Evolutionary conservation across 2,888 invertebrate species (phyloP), one percentile per base, ranked within the genome.

Genomic region (Abrostola tripartita): DNA sequence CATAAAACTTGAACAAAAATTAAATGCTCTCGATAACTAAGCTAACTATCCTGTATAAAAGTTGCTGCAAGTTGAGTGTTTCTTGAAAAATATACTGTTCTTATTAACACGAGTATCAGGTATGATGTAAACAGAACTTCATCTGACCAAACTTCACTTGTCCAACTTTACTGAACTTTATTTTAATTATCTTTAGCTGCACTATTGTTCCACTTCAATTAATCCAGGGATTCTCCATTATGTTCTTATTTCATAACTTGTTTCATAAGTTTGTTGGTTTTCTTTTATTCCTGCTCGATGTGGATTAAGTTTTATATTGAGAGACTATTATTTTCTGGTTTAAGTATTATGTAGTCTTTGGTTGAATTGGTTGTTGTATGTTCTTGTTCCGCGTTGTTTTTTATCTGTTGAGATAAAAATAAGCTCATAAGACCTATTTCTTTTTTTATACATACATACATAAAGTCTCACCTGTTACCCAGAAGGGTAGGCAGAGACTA

Each of bases 131-230:
- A 68, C 61, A 53, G 24, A 37, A 40, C 68, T 51, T 71, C 37
- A 75, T 60, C 72, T 65, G 53, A 14, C 52, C 41, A 12, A 75
- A 76, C 66, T 68, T 24, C 24, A 24, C 24, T 51, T 5, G 42
- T 44, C 38, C n/a, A 71, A 78, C 76, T 72, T 67, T 14, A 14
- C 5, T 40, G 62, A 79, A 84, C 79, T 84, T 84, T 74, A 71
- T 81, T 82, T 84, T 83, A 84, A 84, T 84, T 82, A 82, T 74
- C 71, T 62, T 59, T 66, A 74, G 68, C 83, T 77, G 69, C 63
- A 68, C 61, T 63, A 67, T 67, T 78, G 79, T 78, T 78, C 47
- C 51, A 44, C 54, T 73, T 24, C 51, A 76, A 72, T 76, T 76
- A 78, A 78, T 77, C 61, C 64, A 50, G 50, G 61, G 55, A 67